Conservation (phyloP, 1,140 invertebrate species). For the Frieseomelitta varia region DNA sequence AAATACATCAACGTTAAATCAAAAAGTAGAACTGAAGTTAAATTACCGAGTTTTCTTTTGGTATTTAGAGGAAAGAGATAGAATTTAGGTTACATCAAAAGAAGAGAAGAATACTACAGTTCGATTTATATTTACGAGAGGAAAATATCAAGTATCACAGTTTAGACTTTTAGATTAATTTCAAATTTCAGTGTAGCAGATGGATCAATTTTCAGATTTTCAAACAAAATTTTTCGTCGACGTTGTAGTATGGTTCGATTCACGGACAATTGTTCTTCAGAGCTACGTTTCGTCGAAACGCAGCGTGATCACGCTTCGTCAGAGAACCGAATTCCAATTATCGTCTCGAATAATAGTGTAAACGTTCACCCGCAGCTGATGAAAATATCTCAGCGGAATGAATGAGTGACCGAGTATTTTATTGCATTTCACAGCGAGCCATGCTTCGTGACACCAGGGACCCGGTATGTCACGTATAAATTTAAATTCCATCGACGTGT, state of each 20-base stretch:
- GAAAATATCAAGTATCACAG: neutral
- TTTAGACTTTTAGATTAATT: neutral
- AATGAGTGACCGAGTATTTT: neutral
- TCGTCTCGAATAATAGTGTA: neutral
- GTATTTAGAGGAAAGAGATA: neutral
- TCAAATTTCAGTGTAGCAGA: neutral
- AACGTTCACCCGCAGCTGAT: too few species aligned
- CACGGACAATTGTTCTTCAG: neutral
- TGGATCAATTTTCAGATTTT: neutral
- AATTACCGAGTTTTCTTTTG: neutral
- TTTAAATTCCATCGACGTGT: neutral
- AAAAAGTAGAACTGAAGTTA: too few species aligned
- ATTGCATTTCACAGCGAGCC: neutral
- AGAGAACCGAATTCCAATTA: neutral
- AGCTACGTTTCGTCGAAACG: neutral
- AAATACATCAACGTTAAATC: too few species aligned
- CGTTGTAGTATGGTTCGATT: neutral
- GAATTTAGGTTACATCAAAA: neutral
- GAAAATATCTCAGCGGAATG: neutral
- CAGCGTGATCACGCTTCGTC: neutral
- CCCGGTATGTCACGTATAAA: conserved; percentile 14
- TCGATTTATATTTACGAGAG: neutral
- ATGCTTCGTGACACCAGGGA: conserved; percentile 3
- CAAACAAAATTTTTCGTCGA: too few species aligned
- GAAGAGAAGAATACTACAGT: neutral